Evolutionary conservation across 2,888 invertebrate genomes (phyloP), one percentile per base, ranked within the genome.

Genomic region (Strigamia maritima): DNA sequence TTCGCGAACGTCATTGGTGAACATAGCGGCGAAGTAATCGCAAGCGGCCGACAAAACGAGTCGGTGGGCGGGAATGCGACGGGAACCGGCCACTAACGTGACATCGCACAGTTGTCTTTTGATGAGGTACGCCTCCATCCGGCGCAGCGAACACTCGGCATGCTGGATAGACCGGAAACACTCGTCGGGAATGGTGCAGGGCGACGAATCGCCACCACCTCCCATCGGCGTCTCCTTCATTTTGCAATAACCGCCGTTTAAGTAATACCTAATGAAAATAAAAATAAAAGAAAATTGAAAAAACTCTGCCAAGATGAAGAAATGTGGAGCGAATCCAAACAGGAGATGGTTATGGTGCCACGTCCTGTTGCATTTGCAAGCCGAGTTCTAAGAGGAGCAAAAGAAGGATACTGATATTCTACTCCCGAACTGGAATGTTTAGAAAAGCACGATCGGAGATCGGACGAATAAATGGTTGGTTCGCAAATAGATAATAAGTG

Each of bases 21-120:
- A 97, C 97, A 97, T 97, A 74, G 95, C 95, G 74, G 94, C 92
- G 88, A 97, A 97, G 86, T 97, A 97, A 86, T 95, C 95, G 83
- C 95, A 95, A 80, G 94, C 94, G 70, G 96, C 94, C 83, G 94
- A 93, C 82, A 97, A 89, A 78, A 97, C 94, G 82, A 97, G 88
- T 84, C 95, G 92, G 87, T 95, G 94, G 35, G 94, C 94, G 81
- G 92, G 90, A 83, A 94, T 91, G 83, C 92, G 86, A 80, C 85
- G 86, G 7, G 84, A 85, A n/a, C 88, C 94, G 81, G 94, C 94
- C 83, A 95, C 91, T 28, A 97, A 90, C 24, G 91, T 91, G 76
- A 97, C 93, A 88, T 97, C 97, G 85, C 94, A 95, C 78, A 97
- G 88, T 86, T 94, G 92, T 83, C 93, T 91, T 80, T 92, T 91